Evolutionary conservation across 2,888 invertebrate genomes (phyloP), one percentile per base, ranked within the genome.

Genomic region (Archips crataeganus): DNA sequence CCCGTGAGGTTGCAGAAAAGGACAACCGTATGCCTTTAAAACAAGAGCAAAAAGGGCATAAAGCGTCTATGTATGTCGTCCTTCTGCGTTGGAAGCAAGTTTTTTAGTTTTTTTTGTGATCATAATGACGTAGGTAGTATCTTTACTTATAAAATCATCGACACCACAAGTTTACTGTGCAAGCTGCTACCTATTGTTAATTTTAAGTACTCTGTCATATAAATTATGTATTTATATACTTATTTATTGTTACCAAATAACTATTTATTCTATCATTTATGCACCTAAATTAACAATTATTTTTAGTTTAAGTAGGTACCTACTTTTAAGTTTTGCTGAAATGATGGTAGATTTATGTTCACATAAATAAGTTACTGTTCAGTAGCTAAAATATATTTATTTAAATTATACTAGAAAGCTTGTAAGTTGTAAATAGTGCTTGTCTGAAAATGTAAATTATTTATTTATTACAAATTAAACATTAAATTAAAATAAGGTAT

Each of bases 361-460:
- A 57, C 36, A 34, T 60, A 10, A 4, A 34, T 47, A 63, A 34
- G 63, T 63, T 47, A 39, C 13, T 23, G 0, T 71, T 60, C 9
- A 4, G 2, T 63, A 63, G 32, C 59, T 42, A 23, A 80, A 83
- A 81, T 57, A 0, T 82, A 80, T 80, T 73, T 71, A 83, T 82
- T 80, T 80, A 80, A 83, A 85, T 86, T 86, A 85, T 82, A 85
- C 54, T 84, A 82, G 79, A 81, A 78, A 77, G 65, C 64, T 85
- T 86, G 76, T 89, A 92, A 91, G 90, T 84, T 94, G 94, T 94
- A 94, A 88, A 94, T 94, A 93, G 78, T 91, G 92, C 93, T 90
- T 70, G 71, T 77, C 79, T 79, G 77, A 82, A 79, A 84, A 85
- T 91, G 89, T 93, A 92, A 92, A 92, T 94, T 94, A 93, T 91